Evolutionary conservation across 2,888 invertebrate genomes (phyloP).

Genomic region (Tenthredo distinguenda): DNA sequence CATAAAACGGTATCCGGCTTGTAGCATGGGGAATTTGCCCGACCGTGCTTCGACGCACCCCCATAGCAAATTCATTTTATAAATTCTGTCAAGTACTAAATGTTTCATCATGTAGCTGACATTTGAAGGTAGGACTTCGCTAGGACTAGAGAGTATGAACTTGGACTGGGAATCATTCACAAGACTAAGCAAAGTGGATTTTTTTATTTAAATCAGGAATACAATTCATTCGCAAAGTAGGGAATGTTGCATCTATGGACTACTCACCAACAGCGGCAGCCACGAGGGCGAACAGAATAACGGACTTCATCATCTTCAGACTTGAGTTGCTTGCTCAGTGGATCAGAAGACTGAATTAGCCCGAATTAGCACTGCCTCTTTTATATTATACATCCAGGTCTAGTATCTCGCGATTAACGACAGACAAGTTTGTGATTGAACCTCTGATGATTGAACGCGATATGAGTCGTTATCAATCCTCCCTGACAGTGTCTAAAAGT

Average conservation of each 20-base stretch:
- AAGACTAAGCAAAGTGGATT: not conserved
- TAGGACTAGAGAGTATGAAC: not conserved
- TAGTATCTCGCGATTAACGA: not conserved
- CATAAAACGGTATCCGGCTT: not conserved
- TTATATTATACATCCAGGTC: not conserved
- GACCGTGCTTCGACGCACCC: too few relatives aligned
- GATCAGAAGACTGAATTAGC: not conserved
- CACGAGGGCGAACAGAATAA: conserved; percentile 52
- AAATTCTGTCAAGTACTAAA: not conserved
- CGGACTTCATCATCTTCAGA: conserved; percentile 57
- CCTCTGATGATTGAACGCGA: not conserved
- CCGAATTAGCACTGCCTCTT: not conserved
- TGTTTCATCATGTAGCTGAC: too few relatives aligned
- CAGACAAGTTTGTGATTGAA: not conserved
- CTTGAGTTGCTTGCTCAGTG: not conserved
- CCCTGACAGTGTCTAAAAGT: not conserved
- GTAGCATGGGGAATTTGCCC: not conserved
- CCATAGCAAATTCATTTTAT: not conserved
- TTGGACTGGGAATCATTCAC: not conserved
- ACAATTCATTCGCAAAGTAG: not conserved
- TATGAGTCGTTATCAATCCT: too few relatives aligned
- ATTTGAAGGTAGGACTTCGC: not conserved
- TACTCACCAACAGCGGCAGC: conserved; percentile 52
- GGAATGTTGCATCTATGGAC: not conserved
- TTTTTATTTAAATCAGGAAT: not conserved